Base-by-base conservation (phyloP, 2,797 vertebrate species). In the Numenius phaeopus region DNA sequence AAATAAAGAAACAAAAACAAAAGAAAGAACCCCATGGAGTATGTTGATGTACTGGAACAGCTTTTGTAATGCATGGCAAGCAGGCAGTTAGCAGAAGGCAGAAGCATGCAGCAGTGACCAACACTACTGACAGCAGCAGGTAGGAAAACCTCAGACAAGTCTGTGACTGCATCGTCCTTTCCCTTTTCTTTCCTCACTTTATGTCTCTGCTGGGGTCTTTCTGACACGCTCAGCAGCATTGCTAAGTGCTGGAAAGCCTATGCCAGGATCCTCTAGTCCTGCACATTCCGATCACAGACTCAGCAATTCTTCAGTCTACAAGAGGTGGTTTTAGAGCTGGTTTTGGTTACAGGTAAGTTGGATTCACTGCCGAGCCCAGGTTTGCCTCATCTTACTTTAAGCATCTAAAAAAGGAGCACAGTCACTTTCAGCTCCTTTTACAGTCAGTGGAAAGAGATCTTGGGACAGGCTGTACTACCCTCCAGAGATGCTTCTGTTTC, bases 401-500 rank as follows among this genome's bases (percentile, higher is more conserved):
- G 90, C 55, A 40, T 80, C 93, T 90, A 50, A 85, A 94, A 57
- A 92, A 90, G 71, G 39, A 89, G 27, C 47, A 52, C 50, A 89
- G n/a, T 22, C 59, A 57, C 70, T 93, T 96, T 94, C 70, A 84
- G 47, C 34, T 87, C 42, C 81, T 72, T 87, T 94, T 87, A 83
- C 55, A 94, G 75, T 55, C 86, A 70, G 47, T 55, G 55, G 42
- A 84, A 93, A 84, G 88, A 94, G 71, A 84, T 58, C 73, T 77
- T 62, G 67, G 71, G 90, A 84, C 73, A 66, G 90, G 40, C 89
- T 96, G 44, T 73, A 92, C 64, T 82, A 89, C 78, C 26, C 90
- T 70, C 83, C 82, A 44, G 96, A 90, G 92, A 94, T 24, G 52
- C 30, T 94, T 70, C 92, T 96, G 47, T 94, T 77, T 96, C 95